Percentiles rank a stretch among this genome's conserved stretches.
phyloP scores from a whole-genome alignment of 2,113 vertebrate genomes.

The Gymnogyps californianus region DNA sequence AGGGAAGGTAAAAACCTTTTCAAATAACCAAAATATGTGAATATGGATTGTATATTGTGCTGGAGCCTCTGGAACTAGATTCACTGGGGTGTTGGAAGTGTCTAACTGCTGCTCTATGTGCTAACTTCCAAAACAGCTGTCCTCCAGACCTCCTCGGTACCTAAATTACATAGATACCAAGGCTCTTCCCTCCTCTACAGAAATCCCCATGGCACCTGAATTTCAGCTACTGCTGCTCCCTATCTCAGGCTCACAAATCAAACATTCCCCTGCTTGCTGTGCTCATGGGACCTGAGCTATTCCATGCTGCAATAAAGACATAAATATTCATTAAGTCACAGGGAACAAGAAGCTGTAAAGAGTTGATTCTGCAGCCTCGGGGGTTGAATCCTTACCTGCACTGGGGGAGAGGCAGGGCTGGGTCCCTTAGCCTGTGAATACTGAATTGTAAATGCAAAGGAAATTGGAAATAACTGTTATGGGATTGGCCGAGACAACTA shows the following conservation, averaged over 20 bases:
- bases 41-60: neutral
- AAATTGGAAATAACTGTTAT: neutral
- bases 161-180: neutral
- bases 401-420: neutral
- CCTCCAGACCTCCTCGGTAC: neutral
- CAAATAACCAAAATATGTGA: neutral
- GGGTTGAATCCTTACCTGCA: neutral
- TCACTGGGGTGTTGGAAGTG: neutral
- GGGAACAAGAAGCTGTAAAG: neutral
- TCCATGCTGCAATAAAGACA: constrained; percentile 47
- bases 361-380: constrained; percentile 4
- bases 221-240: constrained; percentile 25
- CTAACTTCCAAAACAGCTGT: neutral
- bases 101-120: neutral
- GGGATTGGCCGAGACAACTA: neutral
- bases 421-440: neutral
- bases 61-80: neutral
- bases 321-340: constrained; percentile 61
- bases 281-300: constrained; percentile 46
- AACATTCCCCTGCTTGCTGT: constrained; percentile 36
- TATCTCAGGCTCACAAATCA: constrained; percentile 48
- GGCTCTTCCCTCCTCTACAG: neutral
- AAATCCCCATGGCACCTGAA: constrained; percentile 14
- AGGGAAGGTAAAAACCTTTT: neutral
- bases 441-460: neutral